phyloP scores from a whole-genome alignment of 2,888 invertebrate species.

The Melitaea athalia region DNA sequence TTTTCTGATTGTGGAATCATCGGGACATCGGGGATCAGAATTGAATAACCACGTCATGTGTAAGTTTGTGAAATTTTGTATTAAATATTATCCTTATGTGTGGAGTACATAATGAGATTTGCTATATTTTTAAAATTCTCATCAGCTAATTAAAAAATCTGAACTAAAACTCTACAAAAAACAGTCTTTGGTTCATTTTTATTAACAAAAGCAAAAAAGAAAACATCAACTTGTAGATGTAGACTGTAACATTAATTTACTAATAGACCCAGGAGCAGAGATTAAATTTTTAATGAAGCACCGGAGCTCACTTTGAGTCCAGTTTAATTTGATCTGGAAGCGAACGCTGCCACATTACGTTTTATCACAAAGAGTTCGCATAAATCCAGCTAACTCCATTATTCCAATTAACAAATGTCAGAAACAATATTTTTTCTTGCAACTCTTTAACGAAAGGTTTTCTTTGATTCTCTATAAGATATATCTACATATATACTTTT shows the following conservation, averaged over 20 bases:
- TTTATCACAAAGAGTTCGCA: conserved; percentile 27
- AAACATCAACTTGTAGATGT: not conserved
- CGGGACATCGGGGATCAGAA: too few species aligned
- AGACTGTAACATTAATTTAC: conserved; percentile 15
- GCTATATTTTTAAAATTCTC: too few species aligned
- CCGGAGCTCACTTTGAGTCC: conserved; percentile 30
- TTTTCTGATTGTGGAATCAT: too few species aligned
- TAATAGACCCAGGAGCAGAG: conserved; percentile 26
- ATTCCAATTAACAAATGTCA: conserved; percentile 30
- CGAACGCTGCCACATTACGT: conserved; percentile 28
- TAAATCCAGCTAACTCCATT: conserved; percentile 17
- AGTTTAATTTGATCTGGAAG: conserved; percentile 30
- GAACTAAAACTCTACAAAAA: too few species aligned
- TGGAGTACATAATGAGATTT: too few species aligned
- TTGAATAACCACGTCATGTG: too few species aligned
- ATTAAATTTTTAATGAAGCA: conserved; percentile 36
- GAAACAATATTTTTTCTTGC: conserved; percentile 21
- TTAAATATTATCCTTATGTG: too few species aligned
- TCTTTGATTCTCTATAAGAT: not conserved
- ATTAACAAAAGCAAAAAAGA: not conserved
- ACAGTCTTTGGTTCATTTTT: not conserved
- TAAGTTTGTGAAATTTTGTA: too few species aligned
- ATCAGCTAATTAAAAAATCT: too few species aligned
- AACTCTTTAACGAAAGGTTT: conserved; percentile 5
- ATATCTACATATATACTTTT: not conserved